Percentiles rank a stretch among this genome's conserved stretches.
phyloP scores from a whole-genome alignment of 2,797 vertebrate genomes.

The Allochrocebus solatus region DNA sequence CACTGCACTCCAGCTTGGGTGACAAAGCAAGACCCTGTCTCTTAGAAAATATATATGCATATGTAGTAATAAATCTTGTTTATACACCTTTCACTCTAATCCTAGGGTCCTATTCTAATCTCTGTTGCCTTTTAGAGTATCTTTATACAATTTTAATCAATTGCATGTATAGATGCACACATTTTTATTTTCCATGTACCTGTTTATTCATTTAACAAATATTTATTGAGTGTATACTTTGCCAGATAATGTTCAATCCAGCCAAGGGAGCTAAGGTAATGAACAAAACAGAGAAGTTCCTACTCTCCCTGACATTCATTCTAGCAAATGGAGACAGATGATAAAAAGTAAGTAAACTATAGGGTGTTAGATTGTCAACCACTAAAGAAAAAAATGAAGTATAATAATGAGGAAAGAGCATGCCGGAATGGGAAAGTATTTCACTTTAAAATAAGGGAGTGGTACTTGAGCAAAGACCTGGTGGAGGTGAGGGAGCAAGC shows the following conservation, averaged over 20 bases:
- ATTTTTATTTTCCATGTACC: background rate
- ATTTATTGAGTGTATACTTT: background rate
- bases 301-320: background rate
- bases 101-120: background rate
- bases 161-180: background rate
- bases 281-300: background rate
- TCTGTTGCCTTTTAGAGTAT: background rate
- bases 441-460: background rate
- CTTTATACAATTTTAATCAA: background rate
- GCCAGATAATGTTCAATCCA: background rate
- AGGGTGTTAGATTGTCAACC: background rate
- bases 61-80: background rate
- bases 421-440: background rate
- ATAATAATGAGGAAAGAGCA: background rate
- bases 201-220: background rate
- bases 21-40: background rate
- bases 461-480: background rate
- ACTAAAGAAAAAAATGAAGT: background rate
- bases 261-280: background rate
- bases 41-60: background rate
- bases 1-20: background rate
- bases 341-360: background rate
- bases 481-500: background rate
- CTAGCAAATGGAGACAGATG: background rate
- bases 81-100: background rate